phyloP scores from a whole-genome alignment of 2,797 vertebrate genomes.

The Sparus aurata region DNA sequence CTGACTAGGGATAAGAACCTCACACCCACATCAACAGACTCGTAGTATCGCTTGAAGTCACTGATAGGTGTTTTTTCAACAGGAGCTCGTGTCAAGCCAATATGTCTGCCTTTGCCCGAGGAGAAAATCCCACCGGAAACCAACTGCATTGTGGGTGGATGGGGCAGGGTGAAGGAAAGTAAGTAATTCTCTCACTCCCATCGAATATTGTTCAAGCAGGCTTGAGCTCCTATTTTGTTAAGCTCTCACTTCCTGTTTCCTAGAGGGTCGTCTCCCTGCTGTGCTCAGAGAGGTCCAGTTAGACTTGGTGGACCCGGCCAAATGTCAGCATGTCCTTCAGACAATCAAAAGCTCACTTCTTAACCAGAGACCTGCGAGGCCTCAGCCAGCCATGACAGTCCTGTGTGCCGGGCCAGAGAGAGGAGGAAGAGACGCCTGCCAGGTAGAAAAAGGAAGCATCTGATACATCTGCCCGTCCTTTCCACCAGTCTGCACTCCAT shows the following conservation, averaged over 20 bases:
- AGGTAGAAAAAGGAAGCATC: conserved; percentile 76
- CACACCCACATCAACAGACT: no score
- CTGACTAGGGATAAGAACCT: no score
- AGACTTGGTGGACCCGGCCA: conserved; percentile 84
- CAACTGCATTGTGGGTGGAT: conserved; percentile 88
- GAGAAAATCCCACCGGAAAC: conserved; percentile 83
- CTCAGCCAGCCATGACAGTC: conserved; percentile 77
- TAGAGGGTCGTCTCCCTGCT: conserved; percentile 85
- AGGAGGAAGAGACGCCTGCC: conserved; percentile 91
- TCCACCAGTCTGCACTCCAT: neutral
- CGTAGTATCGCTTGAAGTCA: no score
- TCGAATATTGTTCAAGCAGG: neutral
- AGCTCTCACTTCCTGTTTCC: neutral
- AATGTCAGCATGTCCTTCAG: conserved; percentile 84
- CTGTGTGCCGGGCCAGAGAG: conserved; percentile 90
- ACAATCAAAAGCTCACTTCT: conserved; percentile 73
- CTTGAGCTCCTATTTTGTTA: neutral
- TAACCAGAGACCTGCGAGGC: neutral
- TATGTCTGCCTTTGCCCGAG: conserved; percentile 88
- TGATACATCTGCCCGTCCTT: neutral
- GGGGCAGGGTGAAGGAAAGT: conserved; percentile 90
- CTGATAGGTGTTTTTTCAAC: conserved; percentile 8
- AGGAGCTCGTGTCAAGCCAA: conserved; percentile 86
- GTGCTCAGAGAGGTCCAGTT: conserved; percentile 87
- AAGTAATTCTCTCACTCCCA: conserved; percentile 52